Evolutionary conservation across 64 coral and sea anemone genomes (phyloP).

Genomic region (Catalaphyllia jardinei): DNA sequence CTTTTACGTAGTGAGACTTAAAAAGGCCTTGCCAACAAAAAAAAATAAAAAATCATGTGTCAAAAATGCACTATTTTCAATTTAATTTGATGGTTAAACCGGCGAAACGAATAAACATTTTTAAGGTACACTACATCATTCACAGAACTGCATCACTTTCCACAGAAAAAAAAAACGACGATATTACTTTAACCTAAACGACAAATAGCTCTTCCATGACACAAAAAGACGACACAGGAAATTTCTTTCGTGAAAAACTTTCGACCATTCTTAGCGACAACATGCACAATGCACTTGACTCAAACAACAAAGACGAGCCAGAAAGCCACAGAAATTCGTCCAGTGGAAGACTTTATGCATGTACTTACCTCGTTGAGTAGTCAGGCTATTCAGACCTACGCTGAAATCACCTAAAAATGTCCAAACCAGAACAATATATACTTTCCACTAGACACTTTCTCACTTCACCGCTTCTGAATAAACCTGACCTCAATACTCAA

Average conservation of each 20-base stretch:
- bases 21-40: too few species aligned
- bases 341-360: not conserved
- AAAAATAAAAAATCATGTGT: too few species aligned
- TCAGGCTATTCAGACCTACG: not conserved
- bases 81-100: not conserved
- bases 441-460: not conserved
- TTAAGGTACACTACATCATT: not conserved
- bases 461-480: not conserved
- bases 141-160: not conserved
- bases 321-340: not conserved
- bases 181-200: not conserved
- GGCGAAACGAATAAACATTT: not conserved
- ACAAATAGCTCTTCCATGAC: not conserved
- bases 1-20: too few species aligned
- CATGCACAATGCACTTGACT: slow-evolving; percentile 18
- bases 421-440: not conserved
- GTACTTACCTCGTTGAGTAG: not conserved
- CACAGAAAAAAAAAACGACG: not conserved
- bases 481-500: not conserved
- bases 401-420: not conserved
- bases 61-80: too few species aligned
- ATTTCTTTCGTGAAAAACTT: not conserved
- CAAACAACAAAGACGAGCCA: not conserved
- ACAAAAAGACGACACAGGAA: not conserved
- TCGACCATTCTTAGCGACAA: slow-evolving; percentile 25